phyloP scores from a whole-genome alignment of 1,140 invertebrate species.

The Aradophagus sp. region DNA sequence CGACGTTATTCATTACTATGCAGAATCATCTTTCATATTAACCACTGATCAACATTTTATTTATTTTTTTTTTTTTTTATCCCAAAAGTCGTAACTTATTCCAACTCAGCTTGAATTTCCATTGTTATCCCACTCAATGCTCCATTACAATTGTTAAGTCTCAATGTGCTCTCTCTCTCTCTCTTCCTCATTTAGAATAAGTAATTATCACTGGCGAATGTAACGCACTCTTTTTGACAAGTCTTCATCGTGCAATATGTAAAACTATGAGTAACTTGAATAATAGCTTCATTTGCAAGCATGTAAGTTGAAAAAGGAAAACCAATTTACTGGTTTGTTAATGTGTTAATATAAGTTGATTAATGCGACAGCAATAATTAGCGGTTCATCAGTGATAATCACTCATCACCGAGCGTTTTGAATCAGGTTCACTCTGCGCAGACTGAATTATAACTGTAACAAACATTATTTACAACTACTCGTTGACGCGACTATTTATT shows the following conservation, averaged over 20 bases:
- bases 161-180: slow-evolving; percentile 30
- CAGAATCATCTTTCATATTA: too few species aligned
- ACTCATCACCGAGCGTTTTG: slow-evolving; percentile 8
- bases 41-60: too few species aligned
- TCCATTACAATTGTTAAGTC: slow-evolving; percentile 36
- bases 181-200: slow-evolving; percentile 28
- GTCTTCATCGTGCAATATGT: slow-evolving; percentile 2
- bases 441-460: slow-evolving; percentile 25
- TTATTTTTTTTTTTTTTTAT: too few species aligned
- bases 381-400: slow-evolving; percentile 14
- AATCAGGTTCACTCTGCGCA: slow-evolving; percentile 28
- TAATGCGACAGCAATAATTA: background rate
- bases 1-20: too few species aligned
- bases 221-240: background rate
- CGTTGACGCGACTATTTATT: too few species aligned
- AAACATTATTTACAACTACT: too few species aligned
- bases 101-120: slow-evolving; percentile 23
- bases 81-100: slow-evolving; percentile 18
- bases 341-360: too few species aligned
- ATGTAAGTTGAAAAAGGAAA: too few species aligned
- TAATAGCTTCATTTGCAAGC: too few species aligned
- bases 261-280: too few species aligned
- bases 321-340: too few species aligned
- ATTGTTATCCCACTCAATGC: slow-evolving; percentile 31
- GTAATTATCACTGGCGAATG: slow-evolving; percentile 18